Conservation (phyloP, 2,113 vertebrate genomes). For the Bolborhynchus lineola region DNA sequence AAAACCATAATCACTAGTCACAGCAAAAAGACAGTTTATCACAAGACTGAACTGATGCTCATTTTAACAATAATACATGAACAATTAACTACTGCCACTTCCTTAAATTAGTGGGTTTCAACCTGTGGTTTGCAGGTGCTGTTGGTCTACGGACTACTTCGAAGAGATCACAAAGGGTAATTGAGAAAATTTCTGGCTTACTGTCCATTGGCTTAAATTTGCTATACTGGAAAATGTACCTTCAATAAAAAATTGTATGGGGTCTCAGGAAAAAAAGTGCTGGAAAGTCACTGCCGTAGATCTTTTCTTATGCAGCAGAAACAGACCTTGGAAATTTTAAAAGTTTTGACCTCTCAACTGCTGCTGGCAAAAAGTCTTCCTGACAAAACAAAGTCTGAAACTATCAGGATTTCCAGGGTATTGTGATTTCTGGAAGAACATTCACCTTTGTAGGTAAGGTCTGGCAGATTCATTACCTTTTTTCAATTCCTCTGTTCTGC, state of each 20-base stretch:
- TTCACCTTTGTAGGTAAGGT: conserved; percentile 3
- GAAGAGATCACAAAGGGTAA: not conserved
- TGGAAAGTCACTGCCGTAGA: not conserved
- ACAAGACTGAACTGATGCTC: conserved; percentile 15
- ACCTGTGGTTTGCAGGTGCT: not conserved
- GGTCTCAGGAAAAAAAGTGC: not conserved
- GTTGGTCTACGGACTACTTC: not conserved
- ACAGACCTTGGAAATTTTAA: not conserved
- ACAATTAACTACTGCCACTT: conserved; percentile 20
- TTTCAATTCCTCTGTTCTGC: not conserved
- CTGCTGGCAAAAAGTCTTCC: not conserved
- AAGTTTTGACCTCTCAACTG: not conserved
- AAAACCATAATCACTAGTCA: conserved; percentile 32
- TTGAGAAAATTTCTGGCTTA: not conserved
- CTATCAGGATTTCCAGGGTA: not conserved
- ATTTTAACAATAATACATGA: conserved; percentile 7
- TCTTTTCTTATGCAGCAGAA: not conserved
- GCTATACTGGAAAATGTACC: not conserved
- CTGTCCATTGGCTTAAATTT: not conserved
- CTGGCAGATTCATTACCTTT: conserved; percentile 18
- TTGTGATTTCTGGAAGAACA: conserved; percentile 20
- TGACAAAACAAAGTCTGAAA: conserved; percentile 11
- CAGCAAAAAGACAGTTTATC: not conserved
- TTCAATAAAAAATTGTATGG: not conserved
- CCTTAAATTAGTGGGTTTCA: not conserved